phyloP scores from a whole-genome alignment of 2,113 vertebrate species.

The Urocynchramus pylzowi region DNA sequence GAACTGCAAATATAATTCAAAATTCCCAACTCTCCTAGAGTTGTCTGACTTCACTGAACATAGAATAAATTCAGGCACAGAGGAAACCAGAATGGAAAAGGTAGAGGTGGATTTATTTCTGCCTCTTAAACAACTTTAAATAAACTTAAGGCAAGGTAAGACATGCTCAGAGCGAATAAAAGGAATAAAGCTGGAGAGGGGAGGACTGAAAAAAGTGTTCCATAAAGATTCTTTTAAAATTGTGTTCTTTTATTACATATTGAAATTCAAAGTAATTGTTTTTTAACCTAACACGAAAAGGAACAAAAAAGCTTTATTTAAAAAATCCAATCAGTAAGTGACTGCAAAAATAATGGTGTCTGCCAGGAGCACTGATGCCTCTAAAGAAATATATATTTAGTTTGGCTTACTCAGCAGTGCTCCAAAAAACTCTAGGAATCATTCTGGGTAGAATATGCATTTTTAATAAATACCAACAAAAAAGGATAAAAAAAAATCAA shows the following conservation, averaged over 20 bases:
- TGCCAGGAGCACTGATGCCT: not conserved
- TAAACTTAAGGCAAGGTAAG: not conserved
- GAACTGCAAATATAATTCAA: not conserved
- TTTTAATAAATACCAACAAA: not conserved
- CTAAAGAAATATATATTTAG: not conserved
- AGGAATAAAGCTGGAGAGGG: not conserved
- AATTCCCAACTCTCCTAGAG: not conserved
- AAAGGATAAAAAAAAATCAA: accelerated
- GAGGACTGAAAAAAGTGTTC: not conserved
- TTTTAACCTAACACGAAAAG: not conserved
- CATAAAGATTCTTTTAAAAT: not conserved
- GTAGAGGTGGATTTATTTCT: not conserved
- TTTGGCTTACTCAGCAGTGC: not conserved
- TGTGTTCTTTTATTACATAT: not conserved
- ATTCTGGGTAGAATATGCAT: not conserved
- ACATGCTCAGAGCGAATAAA: not conserved
- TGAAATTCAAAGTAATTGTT: not conserved
- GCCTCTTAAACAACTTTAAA: not conserved
- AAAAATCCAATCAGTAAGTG: not conserved
- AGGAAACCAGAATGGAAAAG: not conserved
- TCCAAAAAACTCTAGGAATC: not conserved
- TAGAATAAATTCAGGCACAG: not conserved
- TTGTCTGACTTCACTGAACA: not conserved
- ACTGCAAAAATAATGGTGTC: not conserved
- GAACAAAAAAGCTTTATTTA: not conserved